Evolutionary conservation across 2,888 invertebrate genomes (phyloP), one percentile per base, ranked within the genome.

Genomic region (Drosophila phalerata): DNA sequence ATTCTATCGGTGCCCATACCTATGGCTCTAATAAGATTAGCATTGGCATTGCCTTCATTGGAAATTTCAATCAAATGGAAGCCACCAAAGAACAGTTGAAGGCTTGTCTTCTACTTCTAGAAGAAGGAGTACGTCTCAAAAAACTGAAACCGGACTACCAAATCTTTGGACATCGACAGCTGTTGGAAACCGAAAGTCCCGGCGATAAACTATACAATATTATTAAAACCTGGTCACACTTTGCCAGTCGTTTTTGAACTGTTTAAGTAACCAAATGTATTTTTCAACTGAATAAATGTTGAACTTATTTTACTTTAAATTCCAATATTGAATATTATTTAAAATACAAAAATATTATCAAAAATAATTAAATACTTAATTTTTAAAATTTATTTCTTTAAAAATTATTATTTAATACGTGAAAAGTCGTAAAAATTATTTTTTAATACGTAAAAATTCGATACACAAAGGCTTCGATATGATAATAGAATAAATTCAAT

Each of bases 1-100:
- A 95, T 73, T 90, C 90, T 62, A 91, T 94, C 47, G 97, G 97
- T 0, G 95, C 96, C 0, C 97, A 97, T 85, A 94, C 96, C 0
- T 93, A 93, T 32, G 93, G 94, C 15, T 96, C 94, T 87, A 96
- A 96, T 89, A 89, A 84, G 5, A 93, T 92, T 65, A 95, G 96
- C 87, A 94, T 96, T 34, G 95, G 95, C 0, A 94, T 97, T 11
- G 94, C 95, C 2, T 96, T 96, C 75, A 94, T 96, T 51, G 97
- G 96, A 1, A 95, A 95, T 0, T 96, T 95, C 79, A 94, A 93
- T 47, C 92, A 84, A 0, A 89, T 92, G 0, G 55, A 91, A 0
- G 95, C 96, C 0, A 93, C 94, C 0, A 85, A 93, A 25, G 91
- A 93, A 28, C 94, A 95, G 88, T 72, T 96, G 0, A 92, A 93